These are phyloP conservation scores for Ctenosaura bakeri DNA, from an alignment of 2,797 vertebrate species.

Conservation along the genomic window DNA sequence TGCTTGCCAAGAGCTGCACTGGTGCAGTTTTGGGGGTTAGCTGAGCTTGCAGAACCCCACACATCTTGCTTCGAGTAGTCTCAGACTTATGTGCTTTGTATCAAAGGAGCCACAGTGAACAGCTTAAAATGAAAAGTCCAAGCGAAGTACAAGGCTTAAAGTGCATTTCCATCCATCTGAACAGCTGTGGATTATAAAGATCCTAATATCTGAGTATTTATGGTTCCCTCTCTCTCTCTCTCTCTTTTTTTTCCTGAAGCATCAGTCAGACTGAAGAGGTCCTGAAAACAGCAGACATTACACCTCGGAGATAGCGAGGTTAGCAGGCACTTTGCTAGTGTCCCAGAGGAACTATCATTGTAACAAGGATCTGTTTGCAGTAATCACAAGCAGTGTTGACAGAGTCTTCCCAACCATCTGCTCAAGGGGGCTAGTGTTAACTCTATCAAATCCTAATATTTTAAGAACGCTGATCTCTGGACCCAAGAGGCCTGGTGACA, in stretches of 20 bases:
- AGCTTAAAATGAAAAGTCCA: slow-evolving; percentile 14
- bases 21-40: not conserved
- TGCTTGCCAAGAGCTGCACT: not conserved
- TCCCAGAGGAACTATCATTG: slow-evolving; percentile 91
- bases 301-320: slow-evolving; percentile 68
- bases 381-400: slow-evolving; percentile 94
- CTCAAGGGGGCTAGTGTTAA: slow-evolving; percentile 85
- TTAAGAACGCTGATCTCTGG: slow-evolving; percentile 89
- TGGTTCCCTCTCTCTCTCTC: not conserved
- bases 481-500: slow-evolving; percentile 85
- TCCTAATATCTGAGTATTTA: rapidly evolving
- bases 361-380: slow-evolving; percentile 92
- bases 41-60: not conserved
- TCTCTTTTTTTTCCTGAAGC: not conserved
- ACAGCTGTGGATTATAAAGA: not conserved
- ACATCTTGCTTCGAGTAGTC: not conserved
- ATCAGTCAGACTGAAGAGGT: slow-evolving; percentile 35
- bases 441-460: slow-evolving; percentile 92
- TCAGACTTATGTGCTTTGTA: not conserved
- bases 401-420: slow-evolving; percentile 97
- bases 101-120: slow-evolving; percentile 1
- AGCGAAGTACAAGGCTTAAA: slow-evolving; percentile 26
- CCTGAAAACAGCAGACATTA: slow-evolving; percentile 41
- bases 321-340: slow-evolving; percentile 75
- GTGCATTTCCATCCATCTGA: not conserved